Percentiles rank a stretch among this genome's conserved stretches.
Evolutionary conservation across 2,113 vertebrate genomes (phyloP).

Genomic region (Caranx ignobilis): DNA sequence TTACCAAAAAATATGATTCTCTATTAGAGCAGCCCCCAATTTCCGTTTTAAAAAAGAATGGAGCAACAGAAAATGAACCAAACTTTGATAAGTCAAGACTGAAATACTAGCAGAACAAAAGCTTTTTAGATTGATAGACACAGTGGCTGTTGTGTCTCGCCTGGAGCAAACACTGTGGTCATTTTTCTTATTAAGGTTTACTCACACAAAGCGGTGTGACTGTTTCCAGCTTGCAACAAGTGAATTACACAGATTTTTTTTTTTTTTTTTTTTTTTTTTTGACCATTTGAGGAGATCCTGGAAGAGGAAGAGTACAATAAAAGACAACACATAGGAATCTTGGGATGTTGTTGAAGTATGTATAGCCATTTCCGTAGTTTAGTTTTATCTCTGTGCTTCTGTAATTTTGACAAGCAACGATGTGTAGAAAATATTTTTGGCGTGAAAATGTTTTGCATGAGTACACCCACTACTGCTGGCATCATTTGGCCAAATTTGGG

Average conservation of each 20-base stretch:
- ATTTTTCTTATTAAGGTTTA: neutral
- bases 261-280: neutral
- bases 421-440: neutral
- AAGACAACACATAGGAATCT: neutral
- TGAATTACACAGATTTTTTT: neutral
- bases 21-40: neutral
- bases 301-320: neutral
- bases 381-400: neutral
- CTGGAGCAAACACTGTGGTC: neutral
- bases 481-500: neutral
- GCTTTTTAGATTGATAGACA: neutral
- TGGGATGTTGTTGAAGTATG: neutral
- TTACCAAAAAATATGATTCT: too few species aligned
- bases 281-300: neutral
- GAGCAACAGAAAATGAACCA: neutral
- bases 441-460: neutral
- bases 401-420: slow-evolving; percentile 27
- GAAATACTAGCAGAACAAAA: neutral
- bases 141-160: neutral
- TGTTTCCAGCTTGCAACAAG: neutral
- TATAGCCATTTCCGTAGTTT: neutral
- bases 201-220: neutral
- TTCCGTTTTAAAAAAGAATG: neutral
- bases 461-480: neutral
- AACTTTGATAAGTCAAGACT: neutral